Evolutionary conservation across 2,888 invertebrate genomes (phyloP).

Genomic region (Polydrusus tereticollis): DNA sequence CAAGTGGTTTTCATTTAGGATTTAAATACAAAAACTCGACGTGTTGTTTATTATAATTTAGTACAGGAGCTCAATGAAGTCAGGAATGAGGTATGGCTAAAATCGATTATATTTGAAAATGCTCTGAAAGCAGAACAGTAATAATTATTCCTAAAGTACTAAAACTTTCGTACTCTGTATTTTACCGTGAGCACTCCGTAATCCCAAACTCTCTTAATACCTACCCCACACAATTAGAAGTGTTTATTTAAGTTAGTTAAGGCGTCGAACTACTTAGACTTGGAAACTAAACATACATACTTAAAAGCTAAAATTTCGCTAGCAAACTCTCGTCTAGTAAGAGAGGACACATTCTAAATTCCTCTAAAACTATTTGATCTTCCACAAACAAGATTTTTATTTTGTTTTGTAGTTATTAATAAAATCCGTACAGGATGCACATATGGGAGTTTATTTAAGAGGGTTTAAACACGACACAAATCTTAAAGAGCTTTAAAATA

Average conservation of each 20-base stretch:
- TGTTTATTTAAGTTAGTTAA: constrained; percentile 36
- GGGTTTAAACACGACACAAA: constrained; percentile 4
- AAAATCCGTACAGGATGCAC: constrained; percentile 40
- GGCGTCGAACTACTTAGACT: constrained; percentile 19
- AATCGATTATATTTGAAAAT: no score
- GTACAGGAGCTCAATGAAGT: no score
- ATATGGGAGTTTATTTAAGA: constrained; percentile 17
- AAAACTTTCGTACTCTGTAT: not conserved
- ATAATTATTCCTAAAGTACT: no score
- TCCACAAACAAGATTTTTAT: constrained; percentile 37
- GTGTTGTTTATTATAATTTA: no score
- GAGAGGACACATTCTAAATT: constrained; percentile 33
- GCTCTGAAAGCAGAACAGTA: no score
- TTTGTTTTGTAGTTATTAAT: constrained; percentile 48
- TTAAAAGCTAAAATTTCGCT: constrained; percentile 33
- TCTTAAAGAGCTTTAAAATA: not conserved
- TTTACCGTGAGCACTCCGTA: not conserved
- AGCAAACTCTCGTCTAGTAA: constrained; percentile 26
- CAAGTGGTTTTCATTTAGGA: no score
- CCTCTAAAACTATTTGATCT: constrained; percentile 43
- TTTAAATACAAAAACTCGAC: no score
- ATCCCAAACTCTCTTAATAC: not conserved
- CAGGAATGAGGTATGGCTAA: no score
- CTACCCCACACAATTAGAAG: constrained; percentile 14
- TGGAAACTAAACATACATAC: constrained; percentile 16